Percentiles rank a stretch among this genome's conserved stretches.
Evolutionary conservation across 2,888 invertebrate species (phyloP).

Genomic region (Nomada goodeniana): DNA sequence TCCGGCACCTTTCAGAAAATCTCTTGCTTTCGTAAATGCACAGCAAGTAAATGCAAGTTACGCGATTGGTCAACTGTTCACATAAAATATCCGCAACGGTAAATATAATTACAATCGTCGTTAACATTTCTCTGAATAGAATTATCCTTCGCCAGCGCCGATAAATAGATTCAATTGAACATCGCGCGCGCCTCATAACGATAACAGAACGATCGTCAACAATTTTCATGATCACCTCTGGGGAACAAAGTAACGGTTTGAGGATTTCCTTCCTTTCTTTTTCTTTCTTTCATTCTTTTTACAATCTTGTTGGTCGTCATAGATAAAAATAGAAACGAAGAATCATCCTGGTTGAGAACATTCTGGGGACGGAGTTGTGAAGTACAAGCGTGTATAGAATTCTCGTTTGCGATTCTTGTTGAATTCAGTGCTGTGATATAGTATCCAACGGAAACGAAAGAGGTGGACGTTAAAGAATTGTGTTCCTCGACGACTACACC

Average conservation of each 20-base stretch:
- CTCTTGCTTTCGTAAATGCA: conserved; percentile 43
- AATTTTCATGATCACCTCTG: not conserved
- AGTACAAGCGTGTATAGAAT: conserved; percentile 49
- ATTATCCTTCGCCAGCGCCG: conserved; percentile 13
- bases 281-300: not conserved
- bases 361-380: conserved; percentile 56
- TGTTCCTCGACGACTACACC: no score
- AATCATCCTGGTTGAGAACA: conserved; percentile 23
- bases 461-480: no score
- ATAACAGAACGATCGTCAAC: conserved; percentile 16
- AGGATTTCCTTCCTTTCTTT: not conserved
- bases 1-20: conserved; percentile 16
- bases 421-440: conserved; percentile 24
- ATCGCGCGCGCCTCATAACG: not conserved
- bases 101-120: conserved; percentile 29
- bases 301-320: not conserved
- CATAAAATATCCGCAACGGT: conserved; percentile 38
- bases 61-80: conserved; percentile 47
- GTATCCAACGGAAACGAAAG: not conserved
- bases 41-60: conserved; percentile 49
- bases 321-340: not conserved
- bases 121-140: conserved; percentile 27
- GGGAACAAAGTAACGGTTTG: not conserved
- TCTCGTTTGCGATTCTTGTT: conserved; percentile 23
- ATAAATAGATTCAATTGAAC: conserved; percentile 18